Base-by-base conservation (phyloP, 1,140 invertebrate species). In the Cyclargus thomasi region DNA sequence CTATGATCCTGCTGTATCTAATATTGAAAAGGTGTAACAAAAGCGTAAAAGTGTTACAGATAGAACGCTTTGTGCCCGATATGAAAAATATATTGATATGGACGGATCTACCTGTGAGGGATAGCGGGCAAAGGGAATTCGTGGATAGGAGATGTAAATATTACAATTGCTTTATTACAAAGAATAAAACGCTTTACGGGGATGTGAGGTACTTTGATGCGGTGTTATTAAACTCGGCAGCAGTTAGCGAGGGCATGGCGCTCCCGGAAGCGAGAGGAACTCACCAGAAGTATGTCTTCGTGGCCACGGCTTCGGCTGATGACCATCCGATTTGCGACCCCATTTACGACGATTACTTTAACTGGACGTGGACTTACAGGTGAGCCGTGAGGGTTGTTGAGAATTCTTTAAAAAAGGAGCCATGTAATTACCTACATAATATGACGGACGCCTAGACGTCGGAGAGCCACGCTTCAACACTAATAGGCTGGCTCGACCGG, bases 361-460 rank as follows among this genome's bases (percentile, higher is more conserved):
- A 95, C 74, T 92, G 93, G 91, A 95, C 94, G 29, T 93, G 92
- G 86, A 93, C 92, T 5, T 95, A 95, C 78, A 91, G 93, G 76
- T 86, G 71, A 66, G 71, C 91, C 93, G 76, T 86, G 71, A 66
- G 71, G 29, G 29, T 6, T 29, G 5, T 29, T 29, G 4, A 8
- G 29, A 29, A 3, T 29, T 29, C 5, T 2, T 29, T n/a, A n/a
- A n/a, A n/a, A n/a, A n/a, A n/a, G n/a, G n/a, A n/a, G n/a, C n/a
- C n/a, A n/a, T n/a, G n/a, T n/a, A n/a, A n/a, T n/a, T n/a, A n/a
- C n/a, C n/a, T n/a, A n/a, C n/a, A n/a, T n/a, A n/a, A n/a, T n/a
- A n/a, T n/a, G n/a, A n/a, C n/a, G n/a, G n/a, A n/a, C n/a, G n/a
- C n/a, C n/a, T n/a, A n/a, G n/a, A n/a, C n/a, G n/a, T n/a, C n/a